Evolutionary conservation across 1,140 invertebrate species (phyloP), one percentile per base, ranked within the genome.

Genomic region (Habropoda laboriosa): DNA sequence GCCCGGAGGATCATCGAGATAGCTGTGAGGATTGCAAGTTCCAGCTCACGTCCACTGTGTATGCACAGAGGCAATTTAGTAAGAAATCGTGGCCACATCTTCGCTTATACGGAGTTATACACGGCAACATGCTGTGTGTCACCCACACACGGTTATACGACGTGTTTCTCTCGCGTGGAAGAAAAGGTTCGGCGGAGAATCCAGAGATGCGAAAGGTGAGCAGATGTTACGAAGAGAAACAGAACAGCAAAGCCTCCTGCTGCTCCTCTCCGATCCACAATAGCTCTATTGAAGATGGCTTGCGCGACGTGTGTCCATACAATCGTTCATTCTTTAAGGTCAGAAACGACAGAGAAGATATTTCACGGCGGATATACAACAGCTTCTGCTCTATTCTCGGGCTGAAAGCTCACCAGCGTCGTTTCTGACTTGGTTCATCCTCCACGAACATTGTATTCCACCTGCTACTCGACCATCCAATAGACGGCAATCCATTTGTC

Each of bases 401-500:
- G 32, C 16, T 16, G 67, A 6, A 21, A 53, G 32, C 49, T 35
- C 35, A 12, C 3, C 30, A 24, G 13, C 24, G 12, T 21, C 40
- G 61, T 45, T 68, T n/a, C 68, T n/a, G 38, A 72, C 38, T 27
- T 30, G 38, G 5, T 72, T 72, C 38, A n/a, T 24, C 35, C 38
- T 30, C 24, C 12, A 42, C 5, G 18, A 45, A 58, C 53, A 40
- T 51, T 35, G 4, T 7, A 45, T 21, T 21, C 30, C 45, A 49
- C 27, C 64, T 67, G 64, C 8, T 6, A 21, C 27, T 24, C 12
- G 32, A 42, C 70, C 40, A 2, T 13, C 40, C 27, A 27, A 71
- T 71, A 51, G 40, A 35, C 24, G 0, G 40, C 40, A 40, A 60
- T 72, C 70, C 40, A 45, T 64, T 53, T 49, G 45, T 51, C 72